These are phyloP conservation scores for Ceryle rudis DNA, from an alignment of 2,797 vertebrate genomes.

Conservation along the genomic window DNA sequence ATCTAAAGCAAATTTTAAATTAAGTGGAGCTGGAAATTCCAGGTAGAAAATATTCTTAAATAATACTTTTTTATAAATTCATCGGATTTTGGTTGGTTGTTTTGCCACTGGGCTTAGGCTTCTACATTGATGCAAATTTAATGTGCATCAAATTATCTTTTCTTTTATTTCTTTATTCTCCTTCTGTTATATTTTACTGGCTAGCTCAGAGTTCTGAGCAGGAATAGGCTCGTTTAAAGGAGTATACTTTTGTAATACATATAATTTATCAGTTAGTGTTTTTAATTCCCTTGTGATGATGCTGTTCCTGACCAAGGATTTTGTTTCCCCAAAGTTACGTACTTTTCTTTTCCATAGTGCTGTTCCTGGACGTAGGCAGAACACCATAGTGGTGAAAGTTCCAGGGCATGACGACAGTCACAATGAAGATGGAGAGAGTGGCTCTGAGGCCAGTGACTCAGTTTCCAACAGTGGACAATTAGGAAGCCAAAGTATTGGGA, in stretches of 20 bases:
- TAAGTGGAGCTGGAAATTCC: not conserved
- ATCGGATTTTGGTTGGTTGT: not conserved
- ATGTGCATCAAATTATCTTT: no score
- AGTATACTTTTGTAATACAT: not conserved
- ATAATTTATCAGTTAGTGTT: not conserved
- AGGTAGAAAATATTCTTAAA: not conserved
- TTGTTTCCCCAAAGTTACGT: not conserved
- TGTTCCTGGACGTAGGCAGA: slow-evolving; percentile 90
- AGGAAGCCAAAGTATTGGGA: slow-evolving; percentile 85
- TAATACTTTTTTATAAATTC: not conserved
- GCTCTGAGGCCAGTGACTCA: slow-evolving; percentile 95
- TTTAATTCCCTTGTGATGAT: not conserved
- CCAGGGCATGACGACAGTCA: slow-evolving; percentile 93
- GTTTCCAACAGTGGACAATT: slow-evolving; percentile 91
- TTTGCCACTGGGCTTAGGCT: not conserved
- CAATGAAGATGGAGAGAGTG: slow-evolving; percentile 94
- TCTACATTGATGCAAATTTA: not conserved
- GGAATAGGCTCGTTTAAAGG: not conserved
- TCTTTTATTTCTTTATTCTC: not conserved
- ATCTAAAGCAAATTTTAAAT: not conserved
- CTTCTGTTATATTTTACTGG: not conserved
- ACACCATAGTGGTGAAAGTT: slow-evolving; percentile 97
- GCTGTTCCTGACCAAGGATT: not conserved
- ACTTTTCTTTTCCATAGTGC: slow-evolving; percentile 79
- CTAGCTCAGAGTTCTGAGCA: not conserved